These are phyloP conservation scores for Catostylus mosaicus DNA, from an alignment of 30 jellyfish, hydroid and myxozoan species.

Conservation along the genomic window DNA sequence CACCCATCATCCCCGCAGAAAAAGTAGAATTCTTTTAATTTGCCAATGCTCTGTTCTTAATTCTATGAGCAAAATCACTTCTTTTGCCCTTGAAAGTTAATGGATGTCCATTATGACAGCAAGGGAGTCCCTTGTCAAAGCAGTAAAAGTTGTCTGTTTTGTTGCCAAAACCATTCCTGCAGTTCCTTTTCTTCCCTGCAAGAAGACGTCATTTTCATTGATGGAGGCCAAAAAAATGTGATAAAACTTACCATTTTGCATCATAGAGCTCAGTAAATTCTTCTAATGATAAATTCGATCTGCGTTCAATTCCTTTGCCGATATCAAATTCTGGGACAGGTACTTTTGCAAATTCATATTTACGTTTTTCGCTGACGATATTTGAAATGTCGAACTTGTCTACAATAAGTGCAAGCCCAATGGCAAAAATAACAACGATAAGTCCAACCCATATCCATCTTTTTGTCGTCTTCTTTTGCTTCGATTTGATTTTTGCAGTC, in stretches of 20 bases:
- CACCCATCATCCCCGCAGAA: no score
- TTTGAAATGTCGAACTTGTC: background rate
- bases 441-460: constrained; percentile 2
- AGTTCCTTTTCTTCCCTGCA: no score
- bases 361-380: background rate
- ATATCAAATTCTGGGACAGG: constrained; percentile 52
- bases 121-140: no score
- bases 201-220: no score
- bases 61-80: no score
- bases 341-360: constrained; percentile 4
- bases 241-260: constrained; percentile 70
- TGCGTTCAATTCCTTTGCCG: constrained; percentile 72
- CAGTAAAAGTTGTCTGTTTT: no score
- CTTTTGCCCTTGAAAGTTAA: no score
- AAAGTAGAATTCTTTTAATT: no score
- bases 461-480: background rate
- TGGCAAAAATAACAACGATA: background rate
- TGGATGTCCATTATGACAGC: no score
- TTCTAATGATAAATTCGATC: constrained; percentile 69
- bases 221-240: background rate
- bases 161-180: no score
- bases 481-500: background rate
- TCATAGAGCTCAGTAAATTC: constrained; percentile 66
- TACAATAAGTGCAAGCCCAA: background rate
- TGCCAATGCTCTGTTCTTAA: no score